Evolutionary conservation across 2,888 invertebrate species (phyloP).

Genomic region (Euzophera pinguis): DNA sequence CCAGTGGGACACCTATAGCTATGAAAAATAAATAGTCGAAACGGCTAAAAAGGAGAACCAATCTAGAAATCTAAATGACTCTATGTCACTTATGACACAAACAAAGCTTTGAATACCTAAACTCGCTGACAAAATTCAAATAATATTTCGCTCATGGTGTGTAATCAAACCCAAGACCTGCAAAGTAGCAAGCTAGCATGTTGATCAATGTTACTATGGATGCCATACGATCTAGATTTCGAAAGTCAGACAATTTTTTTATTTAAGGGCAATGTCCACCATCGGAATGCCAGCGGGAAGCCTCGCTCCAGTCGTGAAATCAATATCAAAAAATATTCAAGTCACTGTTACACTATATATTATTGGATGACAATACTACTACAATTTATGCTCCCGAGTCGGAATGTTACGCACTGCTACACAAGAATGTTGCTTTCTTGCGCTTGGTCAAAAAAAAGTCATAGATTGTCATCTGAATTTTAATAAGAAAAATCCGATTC

Average conservation of each 20-base stretch:
- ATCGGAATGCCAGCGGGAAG: constrained; percentile 31
- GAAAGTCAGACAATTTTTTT: constrained; percentile 23
- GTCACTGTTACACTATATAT: constrained; percentile 52
- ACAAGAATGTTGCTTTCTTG: constrained; percentile 42
- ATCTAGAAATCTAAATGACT: too few species aligned
- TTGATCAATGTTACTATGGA: neutral
- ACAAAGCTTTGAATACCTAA: neutral
- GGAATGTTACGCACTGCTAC: constrained; percentile 35
- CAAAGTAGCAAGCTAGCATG: neutral
- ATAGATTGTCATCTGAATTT: constrained; percentile 25
- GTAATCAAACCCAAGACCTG: neutral
- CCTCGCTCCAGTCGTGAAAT: constrained; percentile 17
- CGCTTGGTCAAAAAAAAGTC: constrained; percentile 28
- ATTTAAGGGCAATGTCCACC: constrained; percentile 35
- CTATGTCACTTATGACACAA: neutral
- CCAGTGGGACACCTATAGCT: too few species aligned
- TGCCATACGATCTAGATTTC: constrained; percentile 18
- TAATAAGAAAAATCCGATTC: neutral
- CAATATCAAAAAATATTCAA: constrained; percentile 39
- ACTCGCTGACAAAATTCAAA: too few species aligned
- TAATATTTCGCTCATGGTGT: neutral
- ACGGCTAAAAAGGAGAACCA: too few species aligned
- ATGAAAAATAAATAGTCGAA: too few species aligned
- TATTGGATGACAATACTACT: constrained; percentile 16
- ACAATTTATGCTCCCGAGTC: constrained; percentile 23